phyloP scores from a whole-genome alignment of 2,113 vertebrate species.

The Varanus salvator region DNA sequence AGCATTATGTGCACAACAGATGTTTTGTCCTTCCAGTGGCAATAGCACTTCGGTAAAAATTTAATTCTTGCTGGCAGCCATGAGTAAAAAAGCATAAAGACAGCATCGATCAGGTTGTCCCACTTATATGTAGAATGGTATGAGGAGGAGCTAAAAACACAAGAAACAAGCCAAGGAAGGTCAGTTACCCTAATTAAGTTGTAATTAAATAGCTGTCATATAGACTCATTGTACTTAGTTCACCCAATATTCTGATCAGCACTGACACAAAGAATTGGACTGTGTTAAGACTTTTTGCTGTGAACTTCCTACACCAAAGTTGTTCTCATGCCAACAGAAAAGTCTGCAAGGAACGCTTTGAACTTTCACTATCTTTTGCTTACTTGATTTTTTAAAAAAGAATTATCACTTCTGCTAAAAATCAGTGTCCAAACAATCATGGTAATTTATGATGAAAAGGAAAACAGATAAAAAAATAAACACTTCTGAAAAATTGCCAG shows the following conservation, averaged over 20 bases:
- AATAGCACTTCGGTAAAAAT: background rate
- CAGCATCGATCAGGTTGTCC: rapidly evolving
- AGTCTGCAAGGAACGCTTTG: constrained; percentile 1
- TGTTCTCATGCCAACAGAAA: constrained; percentile 7
- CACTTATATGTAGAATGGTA: background rate
- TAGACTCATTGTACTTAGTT: background rate
- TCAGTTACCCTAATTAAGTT: background rate
- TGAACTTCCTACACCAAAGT: background rate
- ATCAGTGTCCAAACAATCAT: constrained; percentile 9
- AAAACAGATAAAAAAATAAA: background rate
- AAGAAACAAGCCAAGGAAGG: background rate
- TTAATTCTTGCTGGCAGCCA: background rate
- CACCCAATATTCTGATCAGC: background rate
- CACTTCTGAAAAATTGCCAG: background rate
- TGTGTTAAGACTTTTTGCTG: constrained; percentile 15
- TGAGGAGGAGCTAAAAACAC: background rate
- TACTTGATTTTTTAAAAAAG: background rate
- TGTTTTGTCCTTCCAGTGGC: too few relatives aligned
- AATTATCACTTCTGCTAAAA: background rate
- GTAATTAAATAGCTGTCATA: background rate
- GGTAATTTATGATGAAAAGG: constrained; percentile 5
- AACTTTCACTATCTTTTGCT: constrained; percentile 15
- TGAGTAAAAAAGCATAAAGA: background rate
- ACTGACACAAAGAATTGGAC: background rate
- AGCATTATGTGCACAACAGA: too few relatives aligned